Evolutionary conservation across 2,888 invertebrate species (phyloP).

Genomic region (Drosophila tanythrix): DNA sequence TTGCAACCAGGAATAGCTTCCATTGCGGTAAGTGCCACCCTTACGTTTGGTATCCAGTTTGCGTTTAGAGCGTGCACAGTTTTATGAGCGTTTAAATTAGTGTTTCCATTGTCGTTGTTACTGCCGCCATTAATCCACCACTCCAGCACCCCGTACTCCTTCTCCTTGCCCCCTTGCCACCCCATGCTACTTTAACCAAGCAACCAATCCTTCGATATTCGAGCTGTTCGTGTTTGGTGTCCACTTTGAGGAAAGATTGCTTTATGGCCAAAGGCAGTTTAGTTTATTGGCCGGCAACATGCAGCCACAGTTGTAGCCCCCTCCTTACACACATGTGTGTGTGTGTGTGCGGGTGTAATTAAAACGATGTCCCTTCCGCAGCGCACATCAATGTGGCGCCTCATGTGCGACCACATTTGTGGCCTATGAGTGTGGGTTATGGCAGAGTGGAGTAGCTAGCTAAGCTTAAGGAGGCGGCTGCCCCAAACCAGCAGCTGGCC

Average conservation of each 20-base stretch:
- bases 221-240: constrained; percentile 50
- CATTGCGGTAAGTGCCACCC: background rate
- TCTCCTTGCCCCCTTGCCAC: background rate
- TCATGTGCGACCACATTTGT: constrained; percentile 40
- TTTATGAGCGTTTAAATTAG: constrained; percentile 73
- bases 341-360: constrained; percentile 53
- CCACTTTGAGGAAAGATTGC: constrained; percentile 63
- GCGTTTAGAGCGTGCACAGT: constrained; percentile 32
- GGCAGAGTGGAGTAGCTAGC: no score
- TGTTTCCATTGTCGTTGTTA: constrained; percentile 43
- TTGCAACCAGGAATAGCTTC: constrained; percentile 14
- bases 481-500: constrained; percentile 46
- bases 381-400: constrained; percentile 63
- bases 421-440: constrained; percentile 19
- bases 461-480: background rate
- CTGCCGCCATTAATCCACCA: constrained; percentile 22
- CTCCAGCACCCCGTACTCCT: no score
- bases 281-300: constrained; percentile 75
- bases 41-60: constrained; percentile 11
- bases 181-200: background rate
- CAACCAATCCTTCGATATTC: constrained; percentile 10
- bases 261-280: constrained; percentile 73
- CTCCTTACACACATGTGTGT: background rate
- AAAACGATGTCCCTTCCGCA: constrained; percentile 38
- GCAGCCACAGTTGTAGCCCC: constrained; percentile 56